Base-by-base conservation (phyloP, 2,797 vertebrate species). In the Hypotaenidia philippensis region DNA sequence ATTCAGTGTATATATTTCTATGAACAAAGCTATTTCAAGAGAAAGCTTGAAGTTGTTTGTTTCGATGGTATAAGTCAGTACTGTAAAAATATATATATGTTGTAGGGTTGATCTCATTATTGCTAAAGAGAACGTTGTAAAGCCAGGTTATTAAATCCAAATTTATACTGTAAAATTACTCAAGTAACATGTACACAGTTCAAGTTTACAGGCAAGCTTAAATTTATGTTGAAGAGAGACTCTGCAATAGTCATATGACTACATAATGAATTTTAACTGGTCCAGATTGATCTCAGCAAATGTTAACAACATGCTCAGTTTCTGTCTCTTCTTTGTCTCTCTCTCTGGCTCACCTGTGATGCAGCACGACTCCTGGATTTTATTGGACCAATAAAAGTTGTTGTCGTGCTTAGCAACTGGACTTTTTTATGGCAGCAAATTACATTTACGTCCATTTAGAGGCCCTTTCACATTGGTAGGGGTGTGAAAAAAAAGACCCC, bases 371-470 rank as follows among this genome's bases (percentile, higher is more conserved):
- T 83, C 65, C 65, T 70, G 17, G 49, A 74, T 93, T 94, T 92
- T 94, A 71, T 34, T 83, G 52, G 25, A 76, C 32, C 60, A 80
- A 60, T 75, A 75, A 45, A 95, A 91, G 36, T 80, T 63, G 59
- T 66, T 49, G 41, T 60, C 75, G 31, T 60, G 40, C 68, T 70
- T 74, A 87, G 60, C 26, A 92, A 31, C 15, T 83, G 17, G 15
- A 38, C 21, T 23, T 60, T 71, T 83, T 94, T 34, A 60, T 94
- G 71, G 64, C 32, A 85, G 71, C 19, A 92, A 71, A 85, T 92
- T 81, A 78, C 6, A 41, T 85, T 77, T 85, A 53, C 21, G 38
- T 77, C 16, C 34, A 47, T 36, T 57, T 68, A 66, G 55, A 83
- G 5, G 21, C 49, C 32, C 50, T 70, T 83, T 74, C 31, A 80